Evolutionary conservation across 2,113 vertebrate genomes (phyloP).

Genomic region (Rhinolophus sinicus): DNA sequence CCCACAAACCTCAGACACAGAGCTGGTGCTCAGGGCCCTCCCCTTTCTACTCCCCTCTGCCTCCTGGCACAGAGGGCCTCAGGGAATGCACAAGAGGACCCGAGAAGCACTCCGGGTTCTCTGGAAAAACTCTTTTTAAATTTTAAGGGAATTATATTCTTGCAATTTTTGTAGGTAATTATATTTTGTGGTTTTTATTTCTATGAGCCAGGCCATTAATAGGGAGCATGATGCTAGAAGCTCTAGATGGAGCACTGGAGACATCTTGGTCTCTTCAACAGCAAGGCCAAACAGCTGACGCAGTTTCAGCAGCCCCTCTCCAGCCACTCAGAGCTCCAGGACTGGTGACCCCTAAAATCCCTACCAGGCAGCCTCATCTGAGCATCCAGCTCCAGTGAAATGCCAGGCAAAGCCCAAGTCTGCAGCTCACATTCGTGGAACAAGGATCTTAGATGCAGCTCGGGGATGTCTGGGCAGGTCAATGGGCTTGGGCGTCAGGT

Average conservation of each 20-base stretch:
- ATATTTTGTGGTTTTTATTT: constrained; percentile 48
- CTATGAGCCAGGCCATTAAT: background rate
- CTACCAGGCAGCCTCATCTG: background rate
- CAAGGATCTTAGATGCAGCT: background rate
- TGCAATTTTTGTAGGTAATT: background rate
- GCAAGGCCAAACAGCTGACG: background rate
- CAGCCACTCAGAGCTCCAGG: background rate
- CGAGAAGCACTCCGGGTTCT: background rate
- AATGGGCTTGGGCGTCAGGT: background rate
- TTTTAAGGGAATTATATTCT: background rate
- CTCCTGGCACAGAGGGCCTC: background rate
- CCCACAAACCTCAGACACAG: background rate
- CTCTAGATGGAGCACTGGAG: background rate
- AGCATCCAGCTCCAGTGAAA: background rate
- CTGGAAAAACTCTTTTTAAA: background rate
- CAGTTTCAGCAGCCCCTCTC: background rate
- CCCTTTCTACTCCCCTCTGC: background rate
- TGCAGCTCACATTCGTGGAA: background rate
- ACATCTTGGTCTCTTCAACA: background rate
- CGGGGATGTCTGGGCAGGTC: background rate
- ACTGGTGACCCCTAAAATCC: background rate
- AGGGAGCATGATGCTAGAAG: background rate
- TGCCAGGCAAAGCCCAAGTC: background rate
- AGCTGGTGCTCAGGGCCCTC: background rate
- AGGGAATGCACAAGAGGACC: background rate